Percentiles rank a stretch among this genome's conserved stretches.
phyloP scores from a whole-genome alignment of 2,113 vertebrate genomes.

The Epinephelus fuscoguttatus region DNA sequence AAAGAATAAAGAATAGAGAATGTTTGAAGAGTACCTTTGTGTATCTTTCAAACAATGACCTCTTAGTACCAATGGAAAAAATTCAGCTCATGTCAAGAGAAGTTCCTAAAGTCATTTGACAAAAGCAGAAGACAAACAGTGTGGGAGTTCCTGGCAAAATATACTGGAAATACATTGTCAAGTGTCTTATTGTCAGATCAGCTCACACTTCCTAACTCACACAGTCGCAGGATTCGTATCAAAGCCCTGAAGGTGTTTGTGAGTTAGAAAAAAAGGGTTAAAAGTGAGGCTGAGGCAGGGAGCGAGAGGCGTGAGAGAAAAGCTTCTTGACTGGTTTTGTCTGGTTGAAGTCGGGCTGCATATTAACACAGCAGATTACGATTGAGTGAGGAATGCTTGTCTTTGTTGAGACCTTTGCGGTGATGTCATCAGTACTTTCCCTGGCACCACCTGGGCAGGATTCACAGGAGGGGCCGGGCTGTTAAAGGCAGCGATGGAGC shows the following conservation, averaged over 20 bases:
- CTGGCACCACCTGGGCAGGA: constrained; percentile 74
- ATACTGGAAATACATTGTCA: constrained; percentile 62
- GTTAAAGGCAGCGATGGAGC: not conserved
- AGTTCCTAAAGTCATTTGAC: constrained; percentile 45
- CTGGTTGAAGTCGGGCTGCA: constrained; percentile 56
- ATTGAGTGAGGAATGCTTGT: constrained; percentile 64
- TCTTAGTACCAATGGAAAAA: constrained; percentile 10
- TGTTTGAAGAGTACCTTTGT: constrained; percentile 17
- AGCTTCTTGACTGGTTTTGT: constrained; percentile 57
- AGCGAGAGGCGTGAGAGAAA: constrained; percentile 16
- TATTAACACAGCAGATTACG: constrained; percentile 65
- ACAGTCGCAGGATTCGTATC: constrained; percentile 6
- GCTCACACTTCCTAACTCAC: constrained; percentile 42
- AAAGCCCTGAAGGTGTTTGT: constrained; percentile 28
- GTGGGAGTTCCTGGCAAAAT: constrained; percentile 58
- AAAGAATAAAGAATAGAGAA: not conserved
- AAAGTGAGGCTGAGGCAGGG: not conserved
- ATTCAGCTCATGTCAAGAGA: constrained; percentile 6
- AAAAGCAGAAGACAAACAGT: constrained; percentile 51
- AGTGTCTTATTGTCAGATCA: constrained; percentile 61
- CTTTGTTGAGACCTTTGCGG: constrained; percentile 62
- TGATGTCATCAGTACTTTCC: constrained; percentile 78
- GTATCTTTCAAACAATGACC: constrained; percentile 40
- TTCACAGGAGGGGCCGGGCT: constrained; percentile 8
- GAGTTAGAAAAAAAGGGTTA: constrained; percentile 5